These are phyloP conservation scores for Xiphorhynchus elegans DNA, from an alignment of 2,113 vertebrate species.

Conservation along the genomic window DNA sequence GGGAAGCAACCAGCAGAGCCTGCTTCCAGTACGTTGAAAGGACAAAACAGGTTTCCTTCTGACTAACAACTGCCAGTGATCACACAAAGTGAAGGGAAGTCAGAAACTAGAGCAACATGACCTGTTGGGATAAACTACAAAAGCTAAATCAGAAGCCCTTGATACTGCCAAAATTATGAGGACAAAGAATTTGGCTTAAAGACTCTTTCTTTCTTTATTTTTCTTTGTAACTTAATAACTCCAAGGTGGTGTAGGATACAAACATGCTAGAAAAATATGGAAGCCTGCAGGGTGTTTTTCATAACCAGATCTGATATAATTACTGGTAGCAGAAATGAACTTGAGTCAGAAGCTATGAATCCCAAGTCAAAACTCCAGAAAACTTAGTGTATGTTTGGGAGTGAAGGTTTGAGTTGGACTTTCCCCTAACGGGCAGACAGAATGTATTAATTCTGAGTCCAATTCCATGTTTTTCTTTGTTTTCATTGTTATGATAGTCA, in stretches of 20 bases:
- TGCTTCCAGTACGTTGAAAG: background rate
- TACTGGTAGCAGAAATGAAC: background rate
- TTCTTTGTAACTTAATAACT: background rate
- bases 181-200: background rate
- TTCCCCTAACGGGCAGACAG: background rate
- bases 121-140: background rate
- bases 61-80: background rate
- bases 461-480: conserved; percentile 52
- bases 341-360: background rate
- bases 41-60: background rate
- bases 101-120: background rate
- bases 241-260: background rate
- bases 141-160: background rate
- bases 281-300: background rate
- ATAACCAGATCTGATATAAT: background rate
- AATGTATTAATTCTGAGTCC: conserved; percentile 33
- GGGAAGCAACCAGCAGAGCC: background rate
- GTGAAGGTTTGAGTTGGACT: conserved; percentile 22
- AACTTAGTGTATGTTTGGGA: conserved; percentile 3
- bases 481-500: conserved; percentile 57
- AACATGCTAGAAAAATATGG: background rate
- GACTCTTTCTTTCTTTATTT: background rate
- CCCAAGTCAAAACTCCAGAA: background rate
- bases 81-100: background rate
- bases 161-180: background rate